These are phyloP conservation scores for Okamejei kenojei DNA, from an alignment of 2,797 vertebrate genomes.

Conservation along the genomic window DNA sequence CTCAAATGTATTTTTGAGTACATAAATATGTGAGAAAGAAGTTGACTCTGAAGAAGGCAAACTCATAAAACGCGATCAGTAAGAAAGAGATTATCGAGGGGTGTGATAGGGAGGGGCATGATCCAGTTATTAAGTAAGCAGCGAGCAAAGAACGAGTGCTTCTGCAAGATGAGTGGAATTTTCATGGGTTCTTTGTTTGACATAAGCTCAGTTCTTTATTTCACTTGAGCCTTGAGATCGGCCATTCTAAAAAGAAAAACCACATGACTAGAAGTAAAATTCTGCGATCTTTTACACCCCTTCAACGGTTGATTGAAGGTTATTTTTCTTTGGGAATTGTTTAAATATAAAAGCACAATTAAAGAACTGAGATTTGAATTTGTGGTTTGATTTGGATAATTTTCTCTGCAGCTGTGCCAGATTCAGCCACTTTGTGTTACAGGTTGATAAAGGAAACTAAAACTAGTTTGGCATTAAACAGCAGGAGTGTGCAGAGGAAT, in stretches of 20 bases:
- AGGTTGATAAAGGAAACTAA: not conserved
- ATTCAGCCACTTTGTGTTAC: conserved; percentile 16
- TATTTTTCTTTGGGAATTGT: not conserved
- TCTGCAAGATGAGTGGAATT: not conserved
- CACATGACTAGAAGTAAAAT: not conserved
- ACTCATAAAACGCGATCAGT: too few species aligned
- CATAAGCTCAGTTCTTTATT: not conserved
- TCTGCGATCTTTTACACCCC: not conserved
- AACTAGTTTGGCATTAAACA: not conserved
- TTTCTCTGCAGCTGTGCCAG: conserved; percentile 3
- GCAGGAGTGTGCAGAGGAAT: not conserved
- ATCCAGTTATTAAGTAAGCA: not conserved
- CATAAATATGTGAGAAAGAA: not conserved
- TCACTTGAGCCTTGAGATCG: not conserved
- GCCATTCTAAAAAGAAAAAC: not conserved
- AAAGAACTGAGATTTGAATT: not conserved
- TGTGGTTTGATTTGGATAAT: not conserved
- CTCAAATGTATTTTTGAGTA: not conserved
- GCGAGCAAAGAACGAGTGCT: not conserved
- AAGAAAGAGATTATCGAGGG: not conserved
- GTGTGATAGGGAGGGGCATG: not conserved
- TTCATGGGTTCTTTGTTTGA: not conserved
- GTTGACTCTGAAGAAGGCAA: not conserved
- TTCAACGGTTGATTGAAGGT: not conserved
- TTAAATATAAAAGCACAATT: not conserved